A percentile compares a stretch with the other conserved stretches of the same genome.
These are phyloP conservation scores for Panulirus ornatus DNA, from an alignment of 1,140 invertebrate species.

Conservation along the genomic window DNA sequence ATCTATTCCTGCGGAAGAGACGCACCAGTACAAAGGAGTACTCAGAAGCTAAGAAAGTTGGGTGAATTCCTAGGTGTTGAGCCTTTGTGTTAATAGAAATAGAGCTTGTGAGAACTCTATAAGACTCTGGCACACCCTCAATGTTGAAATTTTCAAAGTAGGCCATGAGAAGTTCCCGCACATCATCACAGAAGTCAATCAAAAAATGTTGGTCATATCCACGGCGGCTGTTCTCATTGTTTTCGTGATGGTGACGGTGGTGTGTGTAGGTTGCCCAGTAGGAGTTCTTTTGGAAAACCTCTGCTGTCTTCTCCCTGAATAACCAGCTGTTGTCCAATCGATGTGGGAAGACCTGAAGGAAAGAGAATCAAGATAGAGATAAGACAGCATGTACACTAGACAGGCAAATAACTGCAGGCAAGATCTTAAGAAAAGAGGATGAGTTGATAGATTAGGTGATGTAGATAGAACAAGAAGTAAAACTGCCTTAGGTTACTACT, in stretches of 20 bases:
- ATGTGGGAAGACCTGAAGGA: slow-evolving; percentile 69
- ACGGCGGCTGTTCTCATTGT: not conserved
- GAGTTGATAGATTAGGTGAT: no score
- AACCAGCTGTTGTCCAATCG: slow-evolving; percentile 59
- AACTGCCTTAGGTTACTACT: no score
- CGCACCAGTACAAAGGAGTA: slow-evolving; percentile 73
- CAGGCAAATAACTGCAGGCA: no score
- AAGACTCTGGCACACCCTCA: slow-evolving; percentile 68
- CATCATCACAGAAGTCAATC: slow-evolving; percentile 72
- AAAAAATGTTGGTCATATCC: slow-evolving; percentile 70
- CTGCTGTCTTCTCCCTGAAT: slow-evolving; percentile 70
- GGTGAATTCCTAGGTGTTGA: slow-evolving; percentile 70
- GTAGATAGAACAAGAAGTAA: no score
- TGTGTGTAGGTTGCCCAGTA: slow-evolving; percentile 62
- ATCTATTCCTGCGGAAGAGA: slow-evolving; percentile 63
- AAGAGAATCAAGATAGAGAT: no score
- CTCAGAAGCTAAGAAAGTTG: slow-evolving; percentile 64
- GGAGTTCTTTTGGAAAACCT: slow-evolving; percentile 72
- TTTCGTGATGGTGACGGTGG: not conserved
- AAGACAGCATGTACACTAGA: no score
- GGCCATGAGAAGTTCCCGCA: slow-evolving; percentile 61
- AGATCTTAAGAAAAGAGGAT: no score
- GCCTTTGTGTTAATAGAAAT: slow-evolving; percentile 62
- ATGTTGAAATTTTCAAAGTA: slow-evolving; percentile 74
- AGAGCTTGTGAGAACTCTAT: slow-evolving; percentile 70